Base-by-base conservation (phyloP, 2,797 vertebrate species). In the Gobio occitaniae region DNA sequence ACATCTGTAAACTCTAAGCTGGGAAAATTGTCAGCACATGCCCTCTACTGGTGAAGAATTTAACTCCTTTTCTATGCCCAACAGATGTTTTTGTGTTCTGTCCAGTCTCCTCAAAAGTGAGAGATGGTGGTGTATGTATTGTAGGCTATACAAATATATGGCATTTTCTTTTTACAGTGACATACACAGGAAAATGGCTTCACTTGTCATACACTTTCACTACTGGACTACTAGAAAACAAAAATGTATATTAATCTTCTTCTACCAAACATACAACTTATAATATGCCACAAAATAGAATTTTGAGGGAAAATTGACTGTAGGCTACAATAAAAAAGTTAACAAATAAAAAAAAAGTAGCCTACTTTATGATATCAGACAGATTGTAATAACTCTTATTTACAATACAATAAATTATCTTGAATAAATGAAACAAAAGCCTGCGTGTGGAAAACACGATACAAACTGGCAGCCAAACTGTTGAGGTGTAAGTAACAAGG, bases 401-500 rank as follows among this genome's bases (percentile, higher is more conserved):
- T 61, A 48, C 25, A 82, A 61, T 63, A 25, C 32, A 76, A 15
- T 61, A 32, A 1, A 47, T 10, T 0, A 74, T 10, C 11, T 66
- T 36, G 5, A 9, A 76, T 54, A 44, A 70, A 52, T 38, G 17
- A 36, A 80, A 38, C 47, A 38, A 63, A 76, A 50, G 44, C 25
- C 56, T 69, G 13, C 32, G 15, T 52, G 12, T 70, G 63, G 44
- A 76, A 79, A n/a, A 25, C 21, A 36, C 21, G 12, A 72, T 16
- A 78, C 86, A 89, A n/a, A 41, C 80, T 84, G 77, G 85, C 88
- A 29, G 88, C 86, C 86, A 59, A 88, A 88, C 90, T 91, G 87
- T 70, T 25, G 90, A 91, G 84, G 29, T 63, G 86, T 87, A 91
- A 91, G 76, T 84, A 91, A 92, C 90, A 90, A 92, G 89, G 92